Evolutionary conservation across 2,888 invertebrate species (phyloP), one percentile per base, ranked within the genome.

Genomic region (Campoplex capitator): DNA sequence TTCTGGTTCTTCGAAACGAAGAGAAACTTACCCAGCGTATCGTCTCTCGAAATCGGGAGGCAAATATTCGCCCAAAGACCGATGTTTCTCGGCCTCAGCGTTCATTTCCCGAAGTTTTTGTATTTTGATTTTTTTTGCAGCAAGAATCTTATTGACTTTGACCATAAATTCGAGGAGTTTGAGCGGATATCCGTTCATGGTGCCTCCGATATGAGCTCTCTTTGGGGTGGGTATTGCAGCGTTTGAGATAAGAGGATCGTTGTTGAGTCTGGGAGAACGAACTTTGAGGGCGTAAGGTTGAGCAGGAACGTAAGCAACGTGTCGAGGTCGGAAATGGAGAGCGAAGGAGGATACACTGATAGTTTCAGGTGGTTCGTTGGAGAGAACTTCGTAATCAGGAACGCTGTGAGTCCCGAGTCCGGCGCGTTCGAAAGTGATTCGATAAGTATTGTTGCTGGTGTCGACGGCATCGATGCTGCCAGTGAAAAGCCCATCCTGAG

Each of bases 381-480:
- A 98, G 90, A 99, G 95, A 88, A 99, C 99, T 96, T 99, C 99
- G 95, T 97, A 98, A 95, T 99, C 99, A 35, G 98, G 98, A 87
- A 99, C 98, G 79, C 99, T 98, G 95, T 99, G 98, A 7, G 99
- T 99, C 0, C 99, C 99, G 62, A 99, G 95, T 68, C 98, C 98
- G 67, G 97, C 96, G 77, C 98, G 96, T 94, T 99, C 99, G 95
- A 99, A 99, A 1, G 98, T 98, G 90, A 99, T 98, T 91, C 99
- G 96, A 94, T 99, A 99, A 11, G 98, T 98, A 92, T 98, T 98
- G 92, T 98, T 98, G 6, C 98, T 97, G 7, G 99, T 98, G 93
- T 99, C 99, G 35, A 99, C 98, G 54, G 99, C 99, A 95, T 99
- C 99, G 89, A 99, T 98, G 68, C 97, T 97, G 9, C 98, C 98